phyloP scores from a whole-genome alignment of 2,797 vertebrate genomes.

The Meriones psammophilus region DNA sequence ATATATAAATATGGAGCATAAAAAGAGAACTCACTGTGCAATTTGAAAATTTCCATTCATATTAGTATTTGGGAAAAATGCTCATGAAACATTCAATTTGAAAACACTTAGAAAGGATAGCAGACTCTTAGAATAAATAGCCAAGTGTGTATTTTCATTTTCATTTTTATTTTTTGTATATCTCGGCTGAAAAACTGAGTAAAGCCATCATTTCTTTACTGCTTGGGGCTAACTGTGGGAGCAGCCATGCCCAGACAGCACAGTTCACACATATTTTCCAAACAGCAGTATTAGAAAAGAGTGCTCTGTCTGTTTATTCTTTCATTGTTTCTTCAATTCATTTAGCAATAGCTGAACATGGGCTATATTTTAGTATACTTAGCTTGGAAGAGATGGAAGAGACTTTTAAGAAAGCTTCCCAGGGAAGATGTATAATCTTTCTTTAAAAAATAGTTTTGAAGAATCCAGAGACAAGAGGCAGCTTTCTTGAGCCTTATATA shows the following conservation, averaged over 20 bases:
- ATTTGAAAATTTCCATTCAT: neutral
- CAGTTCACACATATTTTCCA: neutral
- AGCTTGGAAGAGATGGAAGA: neutral
- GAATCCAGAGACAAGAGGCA: neutral
- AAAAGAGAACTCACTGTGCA: slow-evolving; percentile 11
- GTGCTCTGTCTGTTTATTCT: neutral
- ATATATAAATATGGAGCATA: neutral
- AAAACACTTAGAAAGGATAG: slow-evolving; percentile 5
- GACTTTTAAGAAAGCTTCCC: neutral
- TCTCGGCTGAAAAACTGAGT: neutral
- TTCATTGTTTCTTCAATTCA: neutral
- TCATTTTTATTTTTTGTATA: neutral
- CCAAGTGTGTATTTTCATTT: neutral
- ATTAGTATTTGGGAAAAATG: neutral
- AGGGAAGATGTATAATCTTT: neutral
- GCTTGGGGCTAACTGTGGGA: neutral
- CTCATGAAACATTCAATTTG: neutral
- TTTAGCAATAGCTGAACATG: neutral
- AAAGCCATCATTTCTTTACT: neutral
- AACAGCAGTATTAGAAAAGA: neutral
- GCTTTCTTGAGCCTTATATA: neutral
- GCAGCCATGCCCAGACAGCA: neutral
- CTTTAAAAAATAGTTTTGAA: slow-evolving; percentile 25
- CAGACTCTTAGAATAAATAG: neutral
- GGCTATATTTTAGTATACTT: neutral